Evolutionary conservation across 2,888 invertebrate species (phyloP).

Genomic region (Drosophila pegasa): DNA sequence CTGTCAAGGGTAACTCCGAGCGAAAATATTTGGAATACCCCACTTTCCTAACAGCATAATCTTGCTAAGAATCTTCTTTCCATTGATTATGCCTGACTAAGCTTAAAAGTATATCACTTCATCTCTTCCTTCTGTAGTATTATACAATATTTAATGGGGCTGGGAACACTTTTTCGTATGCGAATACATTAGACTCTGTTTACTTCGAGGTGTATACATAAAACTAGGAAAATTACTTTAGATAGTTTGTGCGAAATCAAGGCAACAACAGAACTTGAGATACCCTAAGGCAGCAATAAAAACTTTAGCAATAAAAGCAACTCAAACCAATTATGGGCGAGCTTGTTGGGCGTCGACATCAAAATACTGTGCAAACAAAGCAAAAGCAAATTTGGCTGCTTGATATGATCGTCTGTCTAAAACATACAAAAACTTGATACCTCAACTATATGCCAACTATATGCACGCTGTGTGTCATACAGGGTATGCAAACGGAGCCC

Average conservation of each 20-base stretch:
- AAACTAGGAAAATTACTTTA: slow-evolving; percentile 2
- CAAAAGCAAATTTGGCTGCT: background rate
- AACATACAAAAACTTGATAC: background rate
- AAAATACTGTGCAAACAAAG: slow-evolving; percentile 13
- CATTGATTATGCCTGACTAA: too few relatives aligned
- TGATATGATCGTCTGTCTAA: background rate
- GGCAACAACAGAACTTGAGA: slow-evolving; percentile 18
- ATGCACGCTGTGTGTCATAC: background rate
- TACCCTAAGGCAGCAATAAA: background rate
- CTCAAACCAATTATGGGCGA: slow-evolving; percentile 8
- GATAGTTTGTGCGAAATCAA: slow-evolving; percentile 28
- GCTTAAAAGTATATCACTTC: background rate
- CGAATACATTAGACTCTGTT: background rate
- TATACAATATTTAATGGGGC: background rate
- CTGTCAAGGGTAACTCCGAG: too few relatives aligned
- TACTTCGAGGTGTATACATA: too few relatives aligned
- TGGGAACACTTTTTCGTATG: background rate
- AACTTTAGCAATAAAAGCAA: background rate
- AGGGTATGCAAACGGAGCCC: slow-evolving; percentile 13
- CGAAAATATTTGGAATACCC: too few relatives aligned
- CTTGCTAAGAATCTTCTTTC: too few relatives aligned
- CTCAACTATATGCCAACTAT: background rate
- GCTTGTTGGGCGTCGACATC: background rate
- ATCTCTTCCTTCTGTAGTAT: background rate
- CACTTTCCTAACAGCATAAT: too few relatives aligned